phyloP scores from a whole-genome alignment of 1,140 invertebrate species.

The Trachymyrmex septentrionalis region DNA sequence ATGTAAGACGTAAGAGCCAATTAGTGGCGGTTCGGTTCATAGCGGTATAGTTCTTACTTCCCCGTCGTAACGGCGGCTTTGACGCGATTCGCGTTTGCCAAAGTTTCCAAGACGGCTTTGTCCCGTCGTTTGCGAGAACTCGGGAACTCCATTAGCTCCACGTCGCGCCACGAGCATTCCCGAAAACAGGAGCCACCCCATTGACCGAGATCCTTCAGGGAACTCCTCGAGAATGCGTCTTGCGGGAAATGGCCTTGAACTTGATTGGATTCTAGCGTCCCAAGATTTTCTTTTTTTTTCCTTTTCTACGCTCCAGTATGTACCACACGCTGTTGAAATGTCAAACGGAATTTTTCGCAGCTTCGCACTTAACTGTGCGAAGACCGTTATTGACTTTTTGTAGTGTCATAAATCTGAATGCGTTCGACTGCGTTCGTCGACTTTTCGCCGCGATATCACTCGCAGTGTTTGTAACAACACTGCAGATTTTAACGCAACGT shows the following conservation, averaged over 20 bases:
- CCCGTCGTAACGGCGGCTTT: constrained; percentile 60
- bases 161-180: constrained; percentile 59
- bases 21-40: constrained; percentile 69
- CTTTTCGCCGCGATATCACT: neutral
- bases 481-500: constrained; percentile 1
- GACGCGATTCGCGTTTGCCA: constrained; percentile 63
- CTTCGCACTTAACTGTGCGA: neutral
- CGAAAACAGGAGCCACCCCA: constrained; percentile 66
- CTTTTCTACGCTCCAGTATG: neutral
- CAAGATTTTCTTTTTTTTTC: constrained; percentile 52
- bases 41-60: constrained; percentile 65
- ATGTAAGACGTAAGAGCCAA: constrained; percentile 69
- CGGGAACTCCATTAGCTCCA: constrained; percentile 74
- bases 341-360: neutral
- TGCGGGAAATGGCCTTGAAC: constrained; percentile 72
- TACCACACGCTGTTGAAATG: neutral
- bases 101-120: constrained; percentile 72
- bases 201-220: constrained; percentile 71
- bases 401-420: neutral
- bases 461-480: too few relatives aligned
- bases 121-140: constrained; percentile 73
- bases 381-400: neutral
- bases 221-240: constrained; percentile 34
- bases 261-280: constrained; percentile 61
- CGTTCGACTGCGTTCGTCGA: neutral